Percentiles rank a stretch among this genome's conserved stretches.
Conservation (phyloP, 2,113 vertebrate species). For the Lasiurus borealis region DNA sequence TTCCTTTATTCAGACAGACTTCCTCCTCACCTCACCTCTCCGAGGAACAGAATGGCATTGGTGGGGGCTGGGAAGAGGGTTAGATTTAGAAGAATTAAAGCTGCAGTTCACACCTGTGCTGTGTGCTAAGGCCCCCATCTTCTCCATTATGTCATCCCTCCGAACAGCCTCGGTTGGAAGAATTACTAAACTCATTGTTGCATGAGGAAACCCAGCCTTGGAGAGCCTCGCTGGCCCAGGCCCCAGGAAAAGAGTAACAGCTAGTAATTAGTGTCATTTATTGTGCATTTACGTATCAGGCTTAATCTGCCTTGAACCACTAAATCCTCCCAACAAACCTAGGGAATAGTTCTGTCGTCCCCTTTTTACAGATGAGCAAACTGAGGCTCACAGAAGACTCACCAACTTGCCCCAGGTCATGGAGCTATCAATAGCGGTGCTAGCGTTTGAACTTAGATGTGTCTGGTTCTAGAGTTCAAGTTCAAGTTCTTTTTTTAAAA, state of each 20-base stretch:
- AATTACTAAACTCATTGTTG: background rate
- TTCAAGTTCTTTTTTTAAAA: background rate
- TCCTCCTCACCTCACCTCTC: conserved; percentile 39
- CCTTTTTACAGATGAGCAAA: conserved; percentile 5
- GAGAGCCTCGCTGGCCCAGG: background rate
- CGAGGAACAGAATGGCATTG: background rate
- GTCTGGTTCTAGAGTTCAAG: conserved; percentile 28
- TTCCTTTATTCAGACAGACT: conserved; percentile 54
- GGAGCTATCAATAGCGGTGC: background rate
- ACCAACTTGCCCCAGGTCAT: background rate
- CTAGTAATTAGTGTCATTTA: conserved; percentile 33
- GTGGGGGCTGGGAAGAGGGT: background rate
- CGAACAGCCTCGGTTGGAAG: background rate
- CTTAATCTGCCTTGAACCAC: background rate
- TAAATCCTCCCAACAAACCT: background rate
- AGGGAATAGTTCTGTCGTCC: background rate
- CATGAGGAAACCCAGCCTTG: conserved; percentile 33
- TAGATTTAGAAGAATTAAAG: conserved; percentile 47
- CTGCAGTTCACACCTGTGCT: conserved; percentile 18
- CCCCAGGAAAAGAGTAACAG: background rate
- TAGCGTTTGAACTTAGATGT: conserved; percentile 7
- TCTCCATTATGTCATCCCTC: background rate
- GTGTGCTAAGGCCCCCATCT: background rate
- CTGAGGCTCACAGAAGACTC: background rate
- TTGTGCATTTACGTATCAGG: background rate